Conservation (phyloP, 2,113 vertebrate species). For the Xenopus laevis region DNA sequence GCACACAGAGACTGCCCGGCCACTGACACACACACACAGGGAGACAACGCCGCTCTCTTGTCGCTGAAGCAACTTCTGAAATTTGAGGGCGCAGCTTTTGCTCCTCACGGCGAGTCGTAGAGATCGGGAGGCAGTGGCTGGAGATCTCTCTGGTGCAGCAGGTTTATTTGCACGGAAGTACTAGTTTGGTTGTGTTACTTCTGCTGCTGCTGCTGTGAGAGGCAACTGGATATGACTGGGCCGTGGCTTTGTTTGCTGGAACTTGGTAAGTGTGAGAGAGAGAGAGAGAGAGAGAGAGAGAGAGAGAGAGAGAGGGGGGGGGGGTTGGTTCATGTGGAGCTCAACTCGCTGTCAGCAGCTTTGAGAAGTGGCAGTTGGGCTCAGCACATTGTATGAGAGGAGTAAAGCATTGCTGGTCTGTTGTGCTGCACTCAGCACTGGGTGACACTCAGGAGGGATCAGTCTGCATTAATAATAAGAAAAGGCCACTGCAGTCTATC, state of each 20-base stretch:
- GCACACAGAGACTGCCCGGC: slow-evolving; percentile 46
- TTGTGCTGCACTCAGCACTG: no score
- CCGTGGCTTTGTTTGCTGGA: slow-evolving; percentile 23
- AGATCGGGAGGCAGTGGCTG: not conserved
- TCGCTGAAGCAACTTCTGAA: slow-evolving; percentile 9
- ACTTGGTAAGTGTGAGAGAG: slow-evolving; percentile 26
- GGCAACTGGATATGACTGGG: slow-evolving; percentile 17
- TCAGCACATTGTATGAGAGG: no score
- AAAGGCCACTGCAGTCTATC: no score
- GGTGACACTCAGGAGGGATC: no score
- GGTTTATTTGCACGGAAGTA: no score
- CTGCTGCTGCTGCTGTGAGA: not conserved
- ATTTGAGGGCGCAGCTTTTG: not conserved
- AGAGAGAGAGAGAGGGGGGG: no score
- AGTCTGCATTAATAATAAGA: no score
- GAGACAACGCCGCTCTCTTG: slow-evolving; percentile 5
- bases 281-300: no score
- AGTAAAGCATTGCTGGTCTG: no score
- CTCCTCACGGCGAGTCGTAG: not conserved
- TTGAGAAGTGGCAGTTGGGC: not conserved
- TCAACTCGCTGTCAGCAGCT: not conserved
- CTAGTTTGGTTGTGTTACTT: not conserved
- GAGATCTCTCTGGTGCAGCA: not conserved
- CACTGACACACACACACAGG: not conserved
- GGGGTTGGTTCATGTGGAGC: not conserved